Evolutionary conservation across 2,888 invertebrate genomes (phyloP), one percentile per base, ranked within the genome.

Genomic region (Hydriomena furcata): DNA sequence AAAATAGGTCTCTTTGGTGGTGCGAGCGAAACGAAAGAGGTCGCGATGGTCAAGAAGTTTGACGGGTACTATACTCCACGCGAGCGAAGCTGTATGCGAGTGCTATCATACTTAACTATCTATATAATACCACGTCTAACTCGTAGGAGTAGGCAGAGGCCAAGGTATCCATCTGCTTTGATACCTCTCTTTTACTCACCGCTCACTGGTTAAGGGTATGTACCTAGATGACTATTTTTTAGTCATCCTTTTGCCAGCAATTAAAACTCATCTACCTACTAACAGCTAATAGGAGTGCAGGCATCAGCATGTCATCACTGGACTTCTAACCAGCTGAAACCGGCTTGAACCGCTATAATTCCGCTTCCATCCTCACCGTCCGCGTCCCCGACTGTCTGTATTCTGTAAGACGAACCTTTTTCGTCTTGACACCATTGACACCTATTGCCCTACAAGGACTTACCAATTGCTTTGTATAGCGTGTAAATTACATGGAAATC

Each of bases 271-370:
- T 28, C 28, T 55, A 50, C 48, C 47, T 58, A 40, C 35, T 60
- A 4, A 2, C 63, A 69, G 68, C 71, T 78, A 79, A 79, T 78
- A 68, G 71, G 70, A 78, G 68, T 75, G 77, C 73, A 70, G 61
- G 65, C 63, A 64, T 60, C 61, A 56, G 58, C 60, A 62, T 56
- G 60, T 44, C 55, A 45, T 52, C 41, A 25, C 36, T 41, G 58
- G 53, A 41, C 60, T 58, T 60, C 36, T 30, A 20, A 42, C 43
- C 40, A 35, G 70, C 44, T 58, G 17, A 30, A 66, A 63, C 73
- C 59, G 59, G 66, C 71, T 48, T 25, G 31, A 69, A 55, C 77
- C 60, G 70, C 66, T 45, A 11, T 35, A 28, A 40, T 8, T 17
- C 49, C 37, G 46, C 78, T 45, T 7, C 7, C n/a, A 23, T 23